These are phyloP conservation scores for Stenchaetothrips biformis DNA, from an alignment of 2,888 invertebrate species.

Conservation along the genomic window DNA sequence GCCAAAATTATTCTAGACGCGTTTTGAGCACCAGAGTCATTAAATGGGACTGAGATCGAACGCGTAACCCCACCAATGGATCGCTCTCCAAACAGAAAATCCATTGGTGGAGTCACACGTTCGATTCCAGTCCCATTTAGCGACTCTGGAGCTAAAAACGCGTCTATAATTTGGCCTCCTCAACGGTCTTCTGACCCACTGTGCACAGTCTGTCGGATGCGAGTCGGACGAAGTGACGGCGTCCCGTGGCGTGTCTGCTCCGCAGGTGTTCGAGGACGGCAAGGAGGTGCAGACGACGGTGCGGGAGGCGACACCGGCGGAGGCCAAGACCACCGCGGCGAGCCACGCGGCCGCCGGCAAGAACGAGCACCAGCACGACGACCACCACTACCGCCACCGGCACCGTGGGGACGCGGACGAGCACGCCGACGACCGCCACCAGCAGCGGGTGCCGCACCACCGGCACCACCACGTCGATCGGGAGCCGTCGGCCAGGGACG, in stretches of 20 bases:
- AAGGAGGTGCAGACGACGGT: not conserved
- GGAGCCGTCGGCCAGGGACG: no score
- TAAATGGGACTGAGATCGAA: no score
- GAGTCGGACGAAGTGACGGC: not conserved
- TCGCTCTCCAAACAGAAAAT: no score
- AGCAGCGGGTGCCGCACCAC: not conserved
- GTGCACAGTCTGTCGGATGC: not conserved
- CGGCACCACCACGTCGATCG: not conserved
- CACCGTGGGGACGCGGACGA: no score
- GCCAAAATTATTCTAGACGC: no score
- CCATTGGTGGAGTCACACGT: no score
- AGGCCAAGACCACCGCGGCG: not conserved
- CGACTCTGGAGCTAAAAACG: no score
- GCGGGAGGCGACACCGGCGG: not conserved
- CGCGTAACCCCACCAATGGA: no score
- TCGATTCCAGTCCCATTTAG: no score
- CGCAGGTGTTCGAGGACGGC: constrained; percentile 1
- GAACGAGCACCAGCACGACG: not conserved
- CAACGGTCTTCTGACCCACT: no score
- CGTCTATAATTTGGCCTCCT: no score
- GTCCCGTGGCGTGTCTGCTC: not conserved
- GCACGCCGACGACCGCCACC: not conserved
- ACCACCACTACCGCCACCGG: not conserved
- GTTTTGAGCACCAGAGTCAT: no score
- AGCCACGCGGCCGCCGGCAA: not conserved